A percentile compares a stretch with the other conserved stretches of the same genome.
Evolutionary conservation across 2,797 vertebrate genomes (phyloP).

Genomic region (Sebastes reedi): DNA sequence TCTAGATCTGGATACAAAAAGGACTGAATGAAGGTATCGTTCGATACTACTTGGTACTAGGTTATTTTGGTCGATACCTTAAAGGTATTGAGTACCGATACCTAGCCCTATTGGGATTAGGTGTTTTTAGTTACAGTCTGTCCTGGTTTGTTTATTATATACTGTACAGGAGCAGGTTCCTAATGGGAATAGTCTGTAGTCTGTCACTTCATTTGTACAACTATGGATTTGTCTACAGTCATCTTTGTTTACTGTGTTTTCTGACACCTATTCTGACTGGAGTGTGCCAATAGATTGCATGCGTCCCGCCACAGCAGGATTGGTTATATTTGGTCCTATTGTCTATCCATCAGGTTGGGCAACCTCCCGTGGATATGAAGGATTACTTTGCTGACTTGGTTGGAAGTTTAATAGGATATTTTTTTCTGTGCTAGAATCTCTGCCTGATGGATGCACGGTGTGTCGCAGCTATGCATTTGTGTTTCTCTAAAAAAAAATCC

Average conservation of each 20-base stretch:
- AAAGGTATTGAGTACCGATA: not conserved
- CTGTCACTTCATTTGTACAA: slow-evolving; percentile 32
- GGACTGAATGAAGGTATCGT: not conserved
- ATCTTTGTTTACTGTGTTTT: slow-evolving; percentile 33
- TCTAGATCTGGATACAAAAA: not conserved
- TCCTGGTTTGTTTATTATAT: slow-evolving; percentile 16
- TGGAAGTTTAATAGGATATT: slow-evolving; percentile 66
- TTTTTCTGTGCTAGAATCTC: slow-evolving; percentile 54
- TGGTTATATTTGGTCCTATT: slow-evolving; percentile 65
- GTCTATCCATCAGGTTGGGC: slow-evolving; percentile 58
- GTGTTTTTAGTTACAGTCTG: not conserved
- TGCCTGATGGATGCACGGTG: slow-evolving; percentile 64
- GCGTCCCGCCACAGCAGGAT: slow-evolving; percentile 42
- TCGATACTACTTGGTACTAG: not conserved
- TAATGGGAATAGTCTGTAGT: slow-evolving; percentile 11
- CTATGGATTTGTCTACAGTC: slow-evolving; percentile 14
- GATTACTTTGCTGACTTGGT: slow-evolving; percentile 70
- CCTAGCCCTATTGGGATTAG: not conserved
- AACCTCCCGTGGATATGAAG: slow-evolving; percentile 64
- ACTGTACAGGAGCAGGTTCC: not conserved
- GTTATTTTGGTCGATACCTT: not conserved
- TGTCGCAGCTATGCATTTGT: slow-evolving; percentile 49
- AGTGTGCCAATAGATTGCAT: slow-evolving; percentile 26
- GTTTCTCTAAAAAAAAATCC: slow-evolving; percentile 36
- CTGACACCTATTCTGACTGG: slow-evolving; percentile 34